Percentiles rank a stretch among this genome's conserved stretches.
Conservation (phyloP, 2,797 vertebrate species). For the Macrochelys suwanniensis region DNA sequence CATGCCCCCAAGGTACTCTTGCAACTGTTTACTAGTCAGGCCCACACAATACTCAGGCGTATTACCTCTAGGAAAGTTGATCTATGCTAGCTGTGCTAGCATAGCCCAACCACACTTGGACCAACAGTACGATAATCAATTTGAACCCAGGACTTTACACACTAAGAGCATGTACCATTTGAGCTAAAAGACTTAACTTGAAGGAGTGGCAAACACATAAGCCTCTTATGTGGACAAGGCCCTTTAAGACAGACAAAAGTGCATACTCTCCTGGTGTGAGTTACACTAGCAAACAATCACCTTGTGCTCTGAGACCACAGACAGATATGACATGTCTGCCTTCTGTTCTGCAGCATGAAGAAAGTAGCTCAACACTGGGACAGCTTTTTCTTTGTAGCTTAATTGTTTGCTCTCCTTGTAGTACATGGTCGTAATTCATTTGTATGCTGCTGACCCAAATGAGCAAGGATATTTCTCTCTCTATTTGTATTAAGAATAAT, state of each 20-base stretch:
- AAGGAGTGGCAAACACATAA: not conserved
- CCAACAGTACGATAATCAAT: not conserved
- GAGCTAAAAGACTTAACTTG: not conserved
- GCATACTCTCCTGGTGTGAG: accelerated
- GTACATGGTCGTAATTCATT: accelerated
- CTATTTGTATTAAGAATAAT: not conserved
- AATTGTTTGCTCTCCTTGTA: not conserved
- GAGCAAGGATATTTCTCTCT: not conserved
- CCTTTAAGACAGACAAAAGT: not conserved
- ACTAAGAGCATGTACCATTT: not conserved
- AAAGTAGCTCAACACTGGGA: not conserved
- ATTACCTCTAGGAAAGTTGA: not conserved
- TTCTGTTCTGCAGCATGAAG: not conserved
- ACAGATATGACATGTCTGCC: not conserved
- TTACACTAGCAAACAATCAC: not conserved
- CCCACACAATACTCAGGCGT: not conserved
- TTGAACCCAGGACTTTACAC: not conserved
- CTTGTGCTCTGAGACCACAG: not conserved
- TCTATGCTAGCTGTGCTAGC: not conserved
- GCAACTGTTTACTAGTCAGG: not conserved
- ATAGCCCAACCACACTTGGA: not conserved
- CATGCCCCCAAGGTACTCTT: not conserved
- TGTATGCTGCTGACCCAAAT: not conserved
- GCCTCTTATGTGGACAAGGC: not conserved
- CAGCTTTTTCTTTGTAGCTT: not conserved